A percentile compares a stretch with the other conserved stretches of the same genome.
Evolutionary conservation across 2,888 invertebrate genomes (phyloP).

Genomic region (Ennomos erosarius): DNA sequence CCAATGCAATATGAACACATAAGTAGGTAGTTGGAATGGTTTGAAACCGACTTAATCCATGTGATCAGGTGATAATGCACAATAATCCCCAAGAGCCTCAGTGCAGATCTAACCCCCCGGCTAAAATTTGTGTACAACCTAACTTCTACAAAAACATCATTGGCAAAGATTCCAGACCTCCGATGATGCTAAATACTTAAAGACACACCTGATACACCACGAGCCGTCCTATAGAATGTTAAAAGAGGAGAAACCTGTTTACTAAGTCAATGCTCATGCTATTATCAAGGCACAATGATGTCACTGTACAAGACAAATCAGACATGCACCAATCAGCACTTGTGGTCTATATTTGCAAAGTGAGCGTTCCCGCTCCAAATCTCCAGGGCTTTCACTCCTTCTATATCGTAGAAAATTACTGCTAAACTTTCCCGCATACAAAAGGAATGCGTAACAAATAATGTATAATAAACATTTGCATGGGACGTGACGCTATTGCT

Average conservation of each 20-base stretch:
- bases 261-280: constrained; percentile 9
- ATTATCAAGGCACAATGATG: constrained; percentile 14
- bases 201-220: constrained; percentile 4
- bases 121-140: no score
- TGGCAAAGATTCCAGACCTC: not conserved
- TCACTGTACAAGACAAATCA: no score
- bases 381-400: constrained; percentile 32
- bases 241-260: constrained; percentile 30
- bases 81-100: no score
- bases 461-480: constrained; percentile 29
- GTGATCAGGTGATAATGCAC: no score
- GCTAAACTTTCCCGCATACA: constrained; percentile 30
- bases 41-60: no score
- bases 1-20: no score
- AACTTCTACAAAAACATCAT: not conserved
- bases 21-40: no score
- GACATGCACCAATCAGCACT: not conserved
- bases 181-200: not conserved
- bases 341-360: not conserved
- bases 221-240: constrained; percentile 11
- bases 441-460: constrained; percentile 20
- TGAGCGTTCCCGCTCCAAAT: constrained; percentile 2
- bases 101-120: no score
- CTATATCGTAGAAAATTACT: constrained; percentile 16
- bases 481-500: constrained; percentile 24